Base-by-base conservation (phyloP, 2,797 vertebrate genomes). In the Euthynnus affinis region DNA sequence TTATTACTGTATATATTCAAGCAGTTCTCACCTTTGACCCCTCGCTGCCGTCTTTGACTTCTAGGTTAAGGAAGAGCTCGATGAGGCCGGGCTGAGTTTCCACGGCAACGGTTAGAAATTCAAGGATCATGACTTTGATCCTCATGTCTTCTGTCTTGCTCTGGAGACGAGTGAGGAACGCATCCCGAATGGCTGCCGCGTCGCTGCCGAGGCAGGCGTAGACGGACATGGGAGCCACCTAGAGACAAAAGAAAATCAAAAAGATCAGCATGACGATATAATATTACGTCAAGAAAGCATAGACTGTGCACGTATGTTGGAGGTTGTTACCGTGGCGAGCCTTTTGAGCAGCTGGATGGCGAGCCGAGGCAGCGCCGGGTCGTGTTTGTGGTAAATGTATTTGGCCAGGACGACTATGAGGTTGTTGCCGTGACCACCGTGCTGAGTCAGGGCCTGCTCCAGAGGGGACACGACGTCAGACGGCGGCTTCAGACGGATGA, bases 211-310 rank as follows among this genome's bases (percentile, higher is more conserved):
- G 95, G 84, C 98, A 99, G 49, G 98, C 98, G 0, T 99, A 99
- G 46, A 99, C 98, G 0, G 98, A 99, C 98, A 99, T 99, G 22
- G 98, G 98, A 40, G 98, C 98, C 83, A 98, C 98, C 98, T 99
- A 67, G 20, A 44, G 49, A 60, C 18, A n/a, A 42, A 55, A 0
- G 6, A 14, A 0, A n/a, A n/a, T n/a, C n/a, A n/a, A n/a, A n/a
- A 6, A n/a, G 20, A 8, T 20, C 0, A 34, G 32, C 1, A 4
- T 17, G 46, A 27, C 5, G 5, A 3, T 15, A 25, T 0, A 49
- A 15, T 7, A 20, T n/a, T 22, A 18, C 20, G 23, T 4, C 27
- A 22, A n/a, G 2, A 46, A 59, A 71, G 9, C 5, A 61, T 3
- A 6, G 49, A 32, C 22, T 46, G 14, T 3, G 15, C 1, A 0